Evolutionary conservation across 2,888 invertebrate species (phyloP), one percentile per base, ranked within the genome.

Genomic region (Ornithoptera alexandrae): DNA sequence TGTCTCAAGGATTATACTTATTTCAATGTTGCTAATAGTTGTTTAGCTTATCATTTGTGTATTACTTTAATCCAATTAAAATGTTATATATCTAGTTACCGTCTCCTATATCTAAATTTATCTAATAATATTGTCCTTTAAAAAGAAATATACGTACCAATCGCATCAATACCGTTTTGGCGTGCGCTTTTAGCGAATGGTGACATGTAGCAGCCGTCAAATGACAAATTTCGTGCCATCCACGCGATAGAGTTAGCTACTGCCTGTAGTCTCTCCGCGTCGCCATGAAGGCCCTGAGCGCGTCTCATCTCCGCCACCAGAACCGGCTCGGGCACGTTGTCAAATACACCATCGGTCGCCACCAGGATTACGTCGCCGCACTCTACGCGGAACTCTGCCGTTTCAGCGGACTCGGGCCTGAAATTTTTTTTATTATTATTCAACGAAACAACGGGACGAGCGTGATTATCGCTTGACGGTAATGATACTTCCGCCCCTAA

Each of bases 261-360:
- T 78, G 95, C 96, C 89, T 98, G 98, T 77, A 98, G 93, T 78
- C 94, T 94, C 74, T 94, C 93, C 61, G 96, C 94, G 88, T 97
- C 96, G 36, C 84, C 85, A 2, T 81, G 82, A 22, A 81, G 74
- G 2, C 77, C 81, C 70, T 83, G 82, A 71, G 95, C 95, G 86
- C 96, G 95, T 76, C 94, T 92, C 89, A 99, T 94, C 89, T 98
- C 97, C 65, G 96, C 96, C 77, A 98, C 93, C 80, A 99, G 94
- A 84, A 98, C 94, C 75, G 96, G 95, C 81, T 98, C 98, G 72
- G 98, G 98, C 79, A 99, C 96, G 92, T 99, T 99, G 93, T 99
- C 99, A 92, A 99, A 99, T 69, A 99, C 97, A 67, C 99, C 99
- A 90, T 99, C 99, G 1, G 99, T 99, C 36, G 98, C 99, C 68